Evolutionary conservation across 2,113 vertebrate species (phyloP), one percentile per base, ranked within the genome.

Genomic region (Chlamydotis undulata): DNA sequence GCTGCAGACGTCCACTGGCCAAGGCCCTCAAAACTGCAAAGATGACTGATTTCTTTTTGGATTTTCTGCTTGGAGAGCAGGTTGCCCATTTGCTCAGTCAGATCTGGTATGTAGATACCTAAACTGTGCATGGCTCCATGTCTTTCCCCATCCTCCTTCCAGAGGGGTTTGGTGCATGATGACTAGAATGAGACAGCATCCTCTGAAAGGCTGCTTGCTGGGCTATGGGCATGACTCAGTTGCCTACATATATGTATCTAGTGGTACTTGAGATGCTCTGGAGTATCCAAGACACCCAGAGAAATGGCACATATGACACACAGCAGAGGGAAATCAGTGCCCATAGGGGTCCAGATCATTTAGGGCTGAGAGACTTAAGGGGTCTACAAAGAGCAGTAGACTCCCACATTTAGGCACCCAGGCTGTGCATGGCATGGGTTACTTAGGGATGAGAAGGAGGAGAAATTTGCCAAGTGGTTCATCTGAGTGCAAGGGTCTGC

Each of bases 181-280:
- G 55, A 63, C 16, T 24, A 31, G 16, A 68, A 23, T 10, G 19
- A 63, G 49, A 69, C 19, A 45, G 26, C 35, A 50, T 33, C 5
- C 15, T 49, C 47, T 47, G 33, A 76, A 70, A 70, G 43, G 21
- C 6, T 41, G 14, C 37, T 83, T 53, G 37, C 23, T 60, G 49
- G 31, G 7, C 6, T 50, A 23, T 11, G 10, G n/a, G 2, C 5
- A 26, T n/a, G 41, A 63, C 15, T 56, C 63, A 18, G 14, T 41
- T 14, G 1, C 26, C 43, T 59, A 55, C 19, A 15, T 19, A 8
- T 29, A 22, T 0, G 0, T 23, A 15, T 53, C 50, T 50, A 50
- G 35, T 47, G 24, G 14, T 77, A 24, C 49, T 77, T 55, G 31
- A 59, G n/a, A 69, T 64, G 19, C 9, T 76, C 23, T 35, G 35